Conservation (phyloP, 2,888 invertebrate genomes). For the Sabatieria punctata region DNA sequence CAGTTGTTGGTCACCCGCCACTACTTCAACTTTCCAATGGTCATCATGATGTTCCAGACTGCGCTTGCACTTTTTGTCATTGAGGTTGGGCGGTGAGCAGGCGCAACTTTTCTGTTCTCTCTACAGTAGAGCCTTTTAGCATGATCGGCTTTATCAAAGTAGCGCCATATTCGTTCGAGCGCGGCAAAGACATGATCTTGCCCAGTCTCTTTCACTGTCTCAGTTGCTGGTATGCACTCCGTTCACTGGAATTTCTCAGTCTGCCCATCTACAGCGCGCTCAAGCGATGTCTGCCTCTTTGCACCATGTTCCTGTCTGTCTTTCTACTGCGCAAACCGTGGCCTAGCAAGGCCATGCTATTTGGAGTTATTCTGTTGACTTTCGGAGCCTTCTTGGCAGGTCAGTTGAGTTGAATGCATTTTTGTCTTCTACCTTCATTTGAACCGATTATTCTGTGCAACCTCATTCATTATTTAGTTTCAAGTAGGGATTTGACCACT, state of each 20-base stretch:
- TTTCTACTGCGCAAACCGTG: not conserved
- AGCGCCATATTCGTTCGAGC: conserved; percentile 26
- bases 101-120: no score
- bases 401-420: no score
- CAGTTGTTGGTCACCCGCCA: conserved; percentile 32
- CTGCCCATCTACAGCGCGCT: conserved; percentile 39
- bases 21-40: conserved; percentile 34
- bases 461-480: no score
- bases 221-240: conserved; percentile 34
- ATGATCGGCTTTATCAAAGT: conserved; percentile 15
- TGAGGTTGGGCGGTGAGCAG: conserved; percentile 22
- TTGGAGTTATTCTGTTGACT: not conserved
- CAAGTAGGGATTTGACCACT: no score
- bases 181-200: conserved; percentile 30
- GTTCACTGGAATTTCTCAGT: conserved; percentile 37
- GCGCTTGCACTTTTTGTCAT: conserved; percentile 28
- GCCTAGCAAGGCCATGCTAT: not conserved
- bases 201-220: conserved; percentile 35
- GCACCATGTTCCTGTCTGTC: conserved; percentile 14
- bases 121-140: not conserved
- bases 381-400: not conserved
- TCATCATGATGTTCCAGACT: conserved; percentile 36
- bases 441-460: no score
- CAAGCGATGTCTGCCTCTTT: conserved; percentile 37
- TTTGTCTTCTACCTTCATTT: no score